Base-by-base conservation (phyloP, 2,797 vertebrate species). In the Sarcoramphus papa region DNA sequence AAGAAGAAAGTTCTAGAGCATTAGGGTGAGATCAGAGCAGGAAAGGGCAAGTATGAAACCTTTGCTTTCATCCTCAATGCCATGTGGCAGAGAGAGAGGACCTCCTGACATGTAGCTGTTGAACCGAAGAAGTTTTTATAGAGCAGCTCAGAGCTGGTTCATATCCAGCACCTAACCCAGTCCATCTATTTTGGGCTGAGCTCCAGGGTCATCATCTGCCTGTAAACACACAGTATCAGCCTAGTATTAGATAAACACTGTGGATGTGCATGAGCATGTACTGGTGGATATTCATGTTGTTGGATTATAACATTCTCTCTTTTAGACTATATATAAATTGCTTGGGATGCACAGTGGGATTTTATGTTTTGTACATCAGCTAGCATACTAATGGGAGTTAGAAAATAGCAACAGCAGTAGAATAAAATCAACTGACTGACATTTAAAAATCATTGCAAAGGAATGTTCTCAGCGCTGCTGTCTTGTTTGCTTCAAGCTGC, bases 371-470 rank as follows among this genome's bases (percentile, higher is more conserved):
- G 88, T 60, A 88, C 74, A 95, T 65, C 78, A 65, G 67, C 82
- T 93, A 56, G 72, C 70, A 60, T 37, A 28, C 21, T 75, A 90
- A 70, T 27, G 20, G 82, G 13, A 31, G 45, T 63, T 87, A 80
- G 67, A 82, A 96, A 96, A 97, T 79, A 97, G 91, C 53, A 93
- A 83, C 75, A 80, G 75, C 88, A 69, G 69, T 69, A 95, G 85
- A 86, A 87, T 62, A 90, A 93, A 93, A 89, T 62, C 83, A 78
- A 65, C 40, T 3, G 68, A 85, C 69, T 95, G 93, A 97, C 93
- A 95, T 96, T 97, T 97, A 84, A 84, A 96, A 94, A 93, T 96
- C 85, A 96, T 60, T 88, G 82, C 94, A 92, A 96, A 95, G 87
- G 94, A 97, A 97, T 97, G 96, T 96, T 96, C 88, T 96, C 95